These are phyloP conservation scores for Simalia tracyae DNA, from an alignment of 2,797 vertebrate genomes.

Conservation along the genomic window DNA sequence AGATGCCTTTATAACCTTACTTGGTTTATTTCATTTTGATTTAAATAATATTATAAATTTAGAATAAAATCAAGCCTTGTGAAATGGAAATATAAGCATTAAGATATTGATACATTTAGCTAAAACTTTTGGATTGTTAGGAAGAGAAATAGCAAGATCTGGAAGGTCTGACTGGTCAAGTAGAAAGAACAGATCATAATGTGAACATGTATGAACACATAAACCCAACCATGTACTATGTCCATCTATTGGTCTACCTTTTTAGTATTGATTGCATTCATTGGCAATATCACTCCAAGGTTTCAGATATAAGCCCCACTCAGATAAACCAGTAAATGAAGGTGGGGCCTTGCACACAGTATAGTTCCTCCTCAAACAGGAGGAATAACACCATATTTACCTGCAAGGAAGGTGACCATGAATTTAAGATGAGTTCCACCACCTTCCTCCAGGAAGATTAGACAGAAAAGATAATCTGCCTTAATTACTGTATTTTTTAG, in stretches of 20 bases:
- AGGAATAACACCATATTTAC: neutral
- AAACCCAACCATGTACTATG: neutral
- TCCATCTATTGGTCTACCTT: neutral
- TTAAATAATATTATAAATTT: neutral
- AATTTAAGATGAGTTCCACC: neutral
- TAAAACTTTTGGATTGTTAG: neutral
- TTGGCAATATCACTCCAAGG: neutral
- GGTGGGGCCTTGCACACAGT: neutral
- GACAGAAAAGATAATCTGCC: neutral
- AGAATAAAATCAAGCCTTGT: neutral
- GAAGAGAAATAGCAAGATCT: neutral
- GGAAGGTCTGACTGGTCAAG: neutral
- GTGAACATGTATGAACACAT: neutral
- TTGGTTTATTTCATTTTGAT: neutral
- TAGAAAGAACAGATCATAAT: neutral
- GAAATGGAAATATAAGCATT: neutral
- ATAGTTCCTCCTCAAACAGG: neutral
- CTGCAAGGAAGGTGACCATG: neutral
- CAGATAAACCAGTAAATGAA: neutral
- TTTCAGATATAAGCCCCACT: neutral
- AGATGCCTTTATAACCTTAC: neutral
- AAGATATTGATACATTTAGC: too few relatives aligned
- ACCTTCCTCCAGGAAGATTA: neutral
- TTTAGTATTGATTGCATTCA: neutral
- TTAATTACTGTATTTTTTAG: neutral